Conservation (phyloP, 2,888 invertebrate species). For the Polylopha cassiicola region DNA sequence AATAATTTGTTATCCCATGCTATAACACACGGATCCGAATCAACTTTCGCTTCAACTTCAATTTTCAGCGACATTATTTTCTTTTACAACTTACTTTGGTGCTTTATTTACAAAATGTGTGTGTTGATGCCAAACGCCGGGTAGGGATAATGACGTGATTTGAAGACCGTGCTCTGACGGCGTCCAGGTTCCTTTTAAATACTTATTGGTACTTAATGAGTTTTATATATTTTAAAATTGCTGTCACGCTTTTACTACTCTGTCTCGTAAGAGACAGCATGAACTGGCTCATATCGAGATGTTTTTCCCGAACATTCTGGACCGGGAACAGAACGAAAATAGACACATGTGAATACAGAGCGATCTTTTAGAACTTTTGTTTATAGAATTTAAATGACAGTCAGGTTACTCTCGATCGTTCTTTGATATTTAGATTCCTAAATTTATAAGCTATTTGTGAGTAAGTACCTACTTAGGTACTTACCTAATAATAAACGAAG, state of each 20-base stretch:
- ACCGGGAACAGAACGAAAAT: constrained; percentile 9
- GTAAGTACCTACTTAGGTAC: too few relatives aligned
- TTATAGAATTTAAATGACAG: constrained; percentile 3
- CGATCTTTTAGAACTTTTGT: constrained; percentile 5
- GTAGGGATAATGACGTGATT: too few relatives aligned
- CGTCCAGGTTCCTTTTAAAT: too few relatives aligned
- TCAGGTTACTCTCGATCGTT: constrained; percentile 6
- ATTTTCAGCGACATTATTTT: constrained; percentile 53
- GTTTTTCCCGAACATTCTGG: constrained; percentile 2
- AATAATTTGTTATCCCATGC: constrained; percentile 55
- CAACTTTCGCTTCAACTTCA: constrained; percentile 49
- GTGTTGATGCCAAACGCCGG: too few relatives aligned
- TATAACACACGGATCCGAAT: constrained; percentile 58
- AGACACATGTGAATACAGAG: constrained; percentile 5
- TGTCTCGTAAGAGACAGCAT: constrained; percentile 6
- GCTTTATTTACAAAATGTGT: too few relatives aligned
- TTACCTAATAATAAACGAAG: too few relatives aligned
- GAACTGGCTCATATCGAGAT: background rate
- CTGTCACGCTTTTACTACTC: constrained; percentile 3
- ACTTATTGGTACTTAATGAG: too few relatives aligned
- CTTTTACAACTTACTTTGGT: background rate
- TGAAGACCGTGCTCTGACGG: too few relatives aligned
- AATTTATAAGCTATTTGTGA: too few relatives aligned
- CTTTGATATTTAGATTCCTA: too few relatives aligned
- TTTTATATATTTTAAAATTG: too few relatives aligned